A percentile compares a stretch with the other conserved stretches of the same genome.
phyloP scores from a whole-genome alignment of 2,113 vertebrate species.

The Indri indri region DNA sequence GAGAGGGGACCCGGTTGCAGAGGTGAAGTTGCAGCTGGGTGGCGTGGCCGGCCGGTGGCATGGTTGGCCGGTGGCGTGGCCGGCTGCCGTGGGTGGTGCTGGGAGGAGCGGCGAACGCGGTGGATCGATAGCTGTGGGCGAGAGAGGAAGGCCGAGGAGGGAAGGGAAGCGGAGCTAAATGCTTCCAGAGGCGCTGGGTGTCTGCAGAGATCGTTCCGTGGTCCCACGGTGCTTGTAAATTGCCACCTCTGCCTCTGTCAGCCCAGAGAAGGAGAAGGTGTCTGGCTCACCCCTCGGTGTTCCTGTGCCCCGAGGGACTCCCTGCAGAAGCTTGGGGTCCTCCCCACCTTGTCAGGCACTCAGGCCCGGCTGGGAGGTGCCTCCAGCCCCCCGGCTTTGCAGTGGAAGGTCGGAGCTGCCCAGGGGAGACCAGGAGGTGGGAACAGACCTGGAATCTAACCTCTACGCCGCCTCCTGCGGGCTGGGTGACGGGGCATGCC shows the following conservation, averaged over 20 bases:
- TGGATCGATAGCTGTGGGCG: not conserved
- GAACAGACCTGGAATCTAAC: not conserved
- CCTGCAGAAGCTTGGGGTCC: rapidly evolving
- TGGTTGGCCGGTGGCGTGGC: not conserved
- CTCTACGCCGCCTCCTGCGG: rapidly evolving
- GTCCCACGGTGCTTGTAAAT: not conserved
- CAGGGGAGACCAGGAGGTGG: not conserved
- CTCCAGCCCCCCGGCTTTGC: not conserved
- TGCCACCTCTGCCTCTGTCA: not conserved
- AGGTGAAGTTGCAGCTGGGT: not conserved
- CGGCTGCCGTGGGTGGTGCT: rapidly evolving
- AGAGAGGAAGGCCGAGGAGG: not conserved
- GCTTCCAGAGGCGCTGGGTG: not conserved
- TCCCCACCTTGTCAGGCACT: not conserved
- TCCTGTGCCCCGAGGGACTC: not conserved
- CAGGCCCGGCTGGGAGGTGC: rapidly evolving
- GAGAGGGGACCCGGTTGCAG: rapidly evolving
- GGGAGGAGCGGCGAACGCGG: not conserved
- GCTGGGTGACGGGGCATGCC: rapidly evolving
- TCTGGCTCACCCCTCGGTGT: rapidly evolving
- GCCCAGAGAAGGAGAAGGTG: rapidly evolving
- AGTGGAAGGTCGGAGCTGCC: not conserved
- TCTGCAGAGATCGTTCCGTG: not conserved
- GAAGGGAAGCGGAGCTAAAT: not conserved
- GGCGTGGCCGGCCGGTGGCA: not conserved